phyloP scores from a whole-genome alignment of 1,140 invertebrate genomes.

The Macrosteles quadrilineatus region DNA sequence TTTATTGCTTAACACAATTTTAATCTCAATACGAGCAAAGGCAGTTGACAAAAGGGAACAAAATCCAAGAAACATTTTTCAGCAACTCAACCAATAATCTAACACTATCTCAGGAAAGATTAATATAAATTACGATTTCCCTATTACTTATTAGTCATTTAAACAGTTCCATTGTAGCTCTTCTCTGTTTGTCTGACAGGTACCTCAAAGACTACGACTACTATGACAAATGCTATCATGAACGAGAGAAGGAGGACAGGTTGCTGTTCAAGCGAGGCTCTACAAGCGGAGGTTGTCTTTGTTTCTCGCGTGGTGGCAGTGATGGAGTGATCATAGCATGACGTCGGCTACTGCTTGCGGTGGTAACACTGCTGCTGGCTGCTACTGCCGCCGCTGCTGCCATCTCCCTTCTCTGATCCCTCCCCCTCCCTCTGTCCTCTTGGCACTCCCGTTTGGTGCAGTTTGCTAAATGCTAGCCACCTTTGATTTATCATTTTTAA shows the following conservation, averaged over 20 bases:
- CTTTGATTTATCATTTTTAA: too few relatives aligned
- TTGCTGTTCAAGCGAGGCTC: conserved; percentile 67
- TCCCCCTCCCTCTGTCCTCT: background rate
- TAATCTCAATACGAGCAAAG: too few relatives aligned
- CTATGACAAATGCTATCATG: conserved; percentile 84
- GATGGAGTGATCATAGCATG: conserved; percentile 7
- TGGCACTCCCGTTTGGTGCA: background rate
- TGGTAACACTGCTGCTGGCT: background rate
- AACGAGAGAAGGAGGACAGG: conserved; percentile 77
- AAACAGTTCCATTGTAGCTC: too few relatives aligned
- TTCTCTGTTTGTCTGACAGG: conserved; percentile 57
- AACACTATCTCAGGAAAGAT: too few relatives aligned
- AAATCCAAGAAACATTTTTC: too few relatives aligned
- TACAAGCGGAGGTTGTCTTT: conserved; percentile 73
- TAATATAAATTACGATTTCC: too few relatives aligned
- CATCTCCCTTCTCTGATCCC: background rate
- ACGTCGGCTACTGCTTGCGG: conserved; percentile 23
- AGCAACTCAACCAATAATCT: too few relatives aligned
- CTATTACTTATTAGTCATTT: too few relatives aligned
- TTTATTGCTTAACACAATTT: too few relatives aligned
- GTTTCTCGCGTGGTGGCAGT: conserved; percentile 57
- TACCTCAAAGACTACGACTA: conserved; percentile 92
- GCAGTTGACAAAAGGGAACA: too few relatives aligned
- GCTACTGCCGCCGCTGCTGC: background rate
- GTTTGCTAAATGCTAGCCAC: background rate